Conservation (phyloP, 2,888 invertebrate species). For the Laothoe populi region DNA sequence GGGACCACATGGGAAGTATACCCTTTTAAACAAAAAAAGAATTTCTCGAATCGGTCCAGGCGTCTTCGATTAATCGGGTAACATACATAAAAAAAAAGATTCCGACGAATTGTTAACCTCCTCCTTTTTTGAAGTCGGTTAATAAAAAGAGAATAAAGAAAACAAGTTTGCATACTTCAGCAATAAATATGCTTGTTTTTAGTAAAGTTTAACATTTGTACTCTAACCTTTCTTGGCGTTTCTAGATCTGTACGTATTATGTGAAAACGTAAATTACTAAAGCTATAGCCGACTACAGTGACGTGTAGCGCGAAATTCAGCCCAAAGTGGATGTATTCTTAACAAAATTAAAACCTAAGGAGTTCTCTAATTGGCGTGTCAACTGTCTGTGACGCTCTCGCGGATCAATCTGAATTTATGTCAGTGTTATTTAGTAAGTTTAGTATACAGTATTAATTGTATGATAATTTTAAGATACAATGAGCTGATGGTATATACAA, state of each 20-base stretch:
- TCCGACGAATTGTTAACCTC: too few species aligned
- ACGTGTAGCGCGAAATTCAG: constrained; percentile 40
- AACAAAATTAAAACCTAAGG: constrained; percentile 26
- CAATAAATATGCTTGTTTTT: too few species aligned
- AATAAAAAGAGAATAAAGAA: too few species aligned
- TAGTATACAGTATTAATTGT: not conserved
- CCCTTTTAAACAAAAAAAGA: too few species aligned
- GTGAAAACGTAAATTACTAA: constrained; percentile 45
- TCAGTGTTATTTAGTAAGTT: constrained; percentile 3
- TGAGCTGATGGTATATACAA: too few species aligned
- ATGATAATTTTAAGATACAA: too few species aligned
- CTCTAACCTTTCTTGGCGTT: constrained; percentile 22
- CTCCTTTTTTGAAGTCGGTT: too few species aligned
- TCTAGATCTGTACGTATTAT: constrained; percentile 21
- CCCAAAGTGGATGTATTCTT: constrained; percentile 25
- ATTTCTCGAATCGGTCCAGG: too few species aligned
- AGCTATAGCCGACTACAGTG: constrained; percentile 36
- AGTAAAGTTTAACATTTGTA: not conserved
- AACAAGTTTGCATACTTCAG: too few species aligned
- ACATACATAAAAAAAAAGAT: too few species aligned
- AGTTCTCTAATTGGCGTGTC: constrained; percentile 21
- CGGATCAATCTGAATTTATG: not conserved
- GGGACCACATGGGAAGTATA: too few species aligned
- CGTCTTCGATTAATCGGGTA: too few species aligned
- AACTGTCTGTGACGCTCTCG: not conserved